These are phyloP conservation scores for Pseudotriccus pelzelni DNA, from an alignment of 2,797 vertebrate genomes.

Conservation along the genomic window DNA sequence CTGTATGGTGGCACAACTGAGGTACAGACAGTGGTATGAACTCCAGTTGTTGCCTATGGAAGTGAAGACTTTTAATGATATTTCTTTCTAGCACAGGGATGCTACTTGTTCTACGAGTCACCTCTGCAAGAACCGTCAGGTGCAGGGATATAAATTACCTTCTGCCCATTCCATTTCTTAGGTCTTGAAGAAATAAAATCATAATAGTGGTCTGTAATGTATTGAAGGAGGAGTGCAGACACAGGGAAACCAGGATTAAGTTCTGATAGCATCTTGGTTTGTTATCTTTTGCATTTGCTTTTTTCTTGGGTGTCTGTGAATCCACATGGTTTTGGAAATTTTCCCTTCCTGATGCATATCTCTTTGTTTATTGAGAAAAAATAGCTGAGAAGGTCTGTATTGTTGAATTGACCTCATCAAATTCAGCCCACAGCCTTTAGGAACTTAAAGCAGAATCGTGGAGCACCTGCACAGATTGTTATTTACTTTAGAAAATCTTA, in stretches of 20 bases:
- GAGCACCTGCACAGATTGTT: slow-evolving; percentile 12
- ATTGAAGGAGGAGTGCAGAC: not conserved
- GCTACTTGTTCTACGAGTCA: not conserved
- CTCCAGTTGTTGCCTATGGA: not conserved
- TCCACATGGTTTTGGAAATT: not conserved
- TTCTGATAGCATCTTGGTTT: not conserved
- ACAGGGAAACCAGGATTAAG: not conserved
- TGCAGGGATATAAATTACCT: not conserved
- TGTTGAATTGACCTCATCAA: slow-evolving; percentile 26
- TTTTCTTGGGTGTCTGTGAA: not conserved
- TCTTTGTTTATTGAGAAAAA: not conserved
- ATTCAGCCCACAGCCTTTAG: slow-evolving; percentile 6
- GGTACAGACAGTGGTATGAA: not conserved
- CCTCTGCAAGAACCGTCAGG: not conserved
- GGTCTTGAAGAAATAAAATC: not conserved
- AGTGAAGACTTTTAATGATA: not conserved
- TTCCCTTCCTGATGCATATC: not conserved
- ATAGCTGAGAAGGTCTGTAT: not conserved
- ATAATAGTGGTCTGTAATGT: not conserved
- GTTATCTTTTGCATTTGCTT: slow-evolving; percentile 3
- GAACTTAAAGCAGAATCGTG: not conserved
- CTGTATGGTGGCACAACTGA: not conserved
- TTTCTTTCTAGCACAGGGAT: not conserved
- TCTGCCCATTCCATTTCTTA: not conserved
- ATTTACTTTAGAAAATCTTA: slow-evolving; percentile 6